These are phyloP conservation scores for Melopsittacus undulatus DNA, from an alignment of 2,797 vertebrate species.

Conservation along the genomic window DNA sequence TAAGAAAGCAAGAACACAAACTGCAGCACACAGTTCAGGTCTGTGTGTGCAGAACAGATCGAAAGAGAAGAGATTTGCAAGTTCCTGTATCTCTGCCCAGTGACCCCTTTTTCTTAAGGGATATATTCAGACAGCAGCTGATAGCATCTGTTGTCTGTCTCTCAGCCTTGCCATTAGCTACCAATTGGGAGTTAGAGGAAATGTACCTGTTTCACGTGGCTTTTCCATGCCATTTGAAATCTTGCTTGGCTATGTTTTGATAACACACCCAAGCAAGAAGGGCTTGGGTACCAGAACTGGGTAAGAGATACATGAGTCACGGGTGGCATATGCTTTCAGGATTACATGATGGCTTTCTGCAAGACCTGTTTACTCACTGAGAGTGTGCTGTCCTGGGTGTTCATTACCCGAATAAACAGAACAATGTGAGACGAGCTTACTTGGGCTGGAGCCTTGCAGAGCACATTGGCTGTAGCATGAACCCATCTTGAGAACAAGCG, in stretches of 20 bases:
- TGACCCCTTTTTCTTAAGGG: constrained; percentile 41
- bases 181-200: neutral
- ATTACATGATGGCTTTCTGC: constrained; percentile 12
- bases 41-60: neutral
- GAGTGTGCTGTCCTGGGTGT: neutral
- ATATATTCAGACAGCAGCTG: neutral
- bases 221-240: neutral
- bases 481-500: neutral
- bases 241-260: constrained; percentile 10
- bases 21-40: neutral
- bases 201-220: constrained; percentile 33
- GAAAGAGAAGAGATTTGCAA: neutral
- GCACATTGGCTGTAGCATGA: neutral
- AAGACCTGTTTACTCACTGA: constrained; percentile 40
- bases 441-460: neutral
- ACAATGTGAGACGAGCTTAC: neutral
- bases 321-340: constrained; percentile 3
- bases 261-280: constrained; percentile 33
- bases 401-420: constrained; percentile 12
- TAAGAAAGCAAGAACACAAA: neutral
- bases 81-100: constrained; percentile 30
- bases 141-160: constrained; percentile 44
- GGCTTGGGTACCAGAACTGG: constrained; percentile 28
- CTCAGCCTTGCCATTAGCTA: neutral
- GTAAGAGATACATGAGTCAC: constrained; percentile 17